Evolutionary conservation across 1,140 invertebrate genomes (phyloP), one percentile per base, ranked within the genome.

Genomic region (Philopotamus ludificatus): DNA sequence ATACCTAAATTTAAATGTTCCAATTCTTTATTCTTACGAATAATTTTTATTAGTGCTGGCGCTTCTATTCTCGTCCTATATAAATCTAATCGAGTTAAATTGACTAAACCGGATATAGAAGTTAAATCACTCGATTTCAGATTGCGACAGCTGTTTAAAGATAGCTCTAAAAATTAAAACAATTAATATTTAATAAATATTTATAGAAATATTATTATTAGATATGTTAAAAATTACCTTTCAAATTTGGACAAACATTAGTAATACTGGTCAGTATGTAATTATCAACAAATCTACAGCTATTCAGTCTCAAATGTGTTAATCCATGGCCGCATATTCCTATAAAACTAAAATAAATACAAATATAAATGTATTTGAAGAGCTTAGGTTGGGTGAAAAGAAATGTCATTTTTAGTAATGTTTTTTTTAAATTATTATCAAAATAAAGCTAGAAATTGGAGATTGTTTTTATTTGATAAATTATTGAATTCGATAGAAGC

Each of bases 221-320:
- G 21, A 1, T 55, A 55, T 50, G 7, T 50, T 21, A 20, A 34
- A 34, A 34, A 34, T 60, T 76, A 90, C 90, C 90, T 86, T 83
- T 85, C 49, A 93, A 79, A 77, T 85, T 84, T 71, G 81, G 77
- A 73, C 88, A 91, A 66, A 77, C 79, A 57, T 79, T 77, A 45
- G 86, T 79, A 55, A 93, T 83, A 49, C 83, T 78, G 72, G 78
- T 78, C 63, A 92, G 76, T 66, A 85, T 83, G 2, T 71, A 70
- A 70, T 86, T 79, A 75, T 89, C 85, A 16, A 92, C 83, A 78
- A 91, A 92, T 71, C 83, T 84, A 72, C 90, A 93, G 63, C 85
- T 89, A 71, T 90, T 87, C 57, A 94, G 74, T 54, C 88, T 80
- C 65, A 93, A 75, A 75, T 88, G 84, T 54, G 85, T 89, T 59